Base-by-base conservation (phyloP, 2,797 vertebrate species). In the Sebastes matsubarae region DNA sequence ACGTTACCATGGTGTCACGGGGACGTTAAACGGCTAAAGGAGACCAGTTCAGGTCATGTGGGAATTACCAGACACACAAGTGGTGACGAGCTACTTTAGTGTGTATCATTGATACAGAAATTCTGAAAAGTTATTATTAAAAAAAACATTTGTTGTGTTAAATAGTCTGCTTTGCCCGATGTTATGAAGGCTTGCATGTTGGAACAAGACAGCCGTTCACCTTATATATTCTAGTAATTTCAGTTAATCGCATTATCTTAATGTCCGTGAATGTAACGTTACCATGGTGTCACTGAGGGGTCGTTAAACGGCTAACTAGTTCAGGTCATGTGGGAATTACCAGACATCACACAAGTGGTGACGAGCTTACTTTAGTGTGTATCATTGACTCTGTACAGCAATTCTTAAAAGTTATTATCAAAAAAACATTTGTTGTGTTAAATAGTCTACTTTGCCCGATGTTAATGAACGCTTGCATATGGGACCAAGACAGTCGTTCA, bases 341-440 rank as follows among this genome's bases (percentile, higher is more conserved):
- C 10, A 27, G 14, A 3, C 0, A 32, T 0, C 32, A 34, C 20
- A 0, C 2, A 46, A 7, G 24, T 12, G 8, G 13, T 4, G 11
- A 9, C 12, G 13, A 30, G 57, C 6, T 61, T 36, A 1, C 1
- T 29, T 20, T 3, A 0, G 2, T 30, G 13, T 8, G 12, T 12
- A 22, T n/a, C 30, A 54, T 2, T 13, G 20, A 42, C 34, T 36
- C 34, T 36, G 34, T 78, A 16, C 14, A 38, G 14, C 13, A 55
- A 20, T 9, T 29, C 2, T 25, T 7, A 52, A 24, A 34, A 42
- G 12, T 13, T 42, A 14, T 42, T 42, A 68, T 34, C 3, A 2
- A 36, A 36, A 36, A 36, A 36, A 36, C 34, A 36, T 36, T 36
- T 36, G 11, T 36, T 36, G 34, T 38, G 24, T 29, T 22, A 13